Evolutionary conservation across 2,888 invertebrate species (phyloP).

Genomic region (Rhamphomyia laevipes): DNA sequence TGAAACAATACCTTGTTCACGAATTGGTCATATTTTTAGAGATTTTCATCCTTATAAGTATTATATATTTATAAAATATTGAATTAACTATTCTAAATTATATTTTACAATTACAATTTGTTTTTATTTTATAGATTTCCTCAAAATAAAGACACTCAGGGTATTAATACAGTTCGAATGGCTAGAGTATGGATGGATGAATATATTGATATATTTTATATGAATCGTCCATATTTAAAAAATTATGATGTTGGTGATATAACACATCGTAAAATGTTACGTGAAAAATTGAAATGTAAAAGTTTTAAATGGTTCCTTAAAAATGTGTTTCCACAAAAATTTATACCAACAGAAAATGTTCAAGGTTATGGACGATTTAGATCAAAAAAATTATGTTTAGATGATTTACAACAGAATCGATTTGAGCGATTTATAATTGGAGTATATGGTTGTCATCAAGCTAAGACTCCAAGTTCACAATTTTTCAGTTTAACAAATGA

Average conservation of each 20-base stretch:
- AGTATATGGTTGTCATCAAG: no score
- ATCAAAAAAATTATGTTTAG: conserved; percentile 54
- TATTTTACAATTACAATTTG: no score
- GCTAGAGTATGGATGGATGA: no score
- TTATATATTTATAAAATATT: conserved; percentile 18
- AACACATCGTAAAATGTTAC: conserved; percentile 61
- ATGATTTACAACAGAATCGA: conserved; percentile 65
- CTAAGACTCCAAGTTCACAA: conserved; percentile 42
- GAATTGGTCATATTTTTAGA: no score
- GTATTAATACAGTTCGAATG: conserved; percentile 88
- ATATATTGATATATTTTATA: conserved; percentile 81
- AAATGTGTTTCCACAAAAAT: conserved; percentile 82
- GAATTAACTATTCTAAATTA: background rate
- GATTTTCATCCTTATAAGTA: no score
- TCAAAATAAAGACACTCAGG: conserved; percentile 65
- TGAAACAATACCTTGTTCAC: no score
- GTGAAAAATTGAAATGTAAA: conserved; percentile 74
- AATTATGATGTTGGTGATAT: no score
- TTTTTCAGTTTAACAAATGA: conserved; percentile 58
- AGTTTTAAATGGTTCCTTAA: conserved; percentile 87
- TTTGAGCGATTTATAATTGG: conserved; percentile 58
- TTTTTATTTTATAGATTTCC: no score
- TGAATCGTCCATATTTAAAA: conserved; percentile 68
- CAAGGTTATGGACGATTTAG: conserved; percentile 65
- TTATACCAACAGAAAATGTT: conserved; percentile 74